Base-by-base conservation (phyloP, 2,888 invertebrate genomes). In the Carterocephalus palaemon region DNA sequence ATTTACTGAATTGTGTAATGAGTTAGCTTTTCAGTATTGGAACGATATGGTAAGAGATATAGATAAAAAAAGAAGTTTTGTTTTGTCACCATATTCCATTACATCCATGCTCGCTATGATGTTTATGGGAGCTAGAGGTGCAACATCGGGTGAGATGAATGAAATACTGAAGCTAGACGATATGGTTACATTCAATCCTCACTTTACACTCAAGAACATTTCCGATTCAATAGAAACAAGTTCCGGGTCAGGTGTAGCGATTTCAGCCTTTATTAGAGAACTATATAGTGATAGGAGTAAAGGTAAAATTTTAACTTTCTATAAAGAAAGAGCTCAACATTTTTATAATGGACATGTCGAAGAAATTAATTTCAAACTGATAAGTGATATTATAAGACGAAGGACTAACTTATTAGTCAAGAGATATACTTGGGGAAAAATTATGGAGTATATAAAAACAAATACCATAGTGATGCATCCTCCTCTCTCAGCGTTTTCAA, bases 141-240 rank as follows among this genome's bases (percentile, higher is more conserved):
- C 93, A 2, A 96, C 96, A 0, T 95, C 96, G 0, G 95, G 94
- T 0, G 95, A 95, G 87, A 95, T 96, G 93, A 95, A 96, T 65
- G 95, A 95, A 62, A 90, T 96, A 6, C 80, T 96, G 0, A 91
- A 92, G 59, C 80, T 96, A 8, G 96, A 96, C 65, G 95, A 96
- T 53, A 94, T 95, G 90, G 92, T 95, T 0, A 94, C 95, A 0
- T 96, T 96, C 62, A 96, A 96, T 74, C 96, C 96, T 0, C 96
- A 96, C 69, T 89, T 95, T 58, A 92, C 95, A 0, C 91, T 95
- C 57, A 93, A 93, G 69, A 95, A 95, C 65, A 92, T 96, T 10
- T 94, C 95, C 0, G 95, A 95, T 61, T 92, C 94, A 0, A 92
- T 95, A 17, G 90, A 92, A 52, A 82, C 90, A 16, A 88, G 90